A percentile compares a stretch with the other conserved stretches of the same genome.
phyloP scores from a whole-genome alignment of 1,140 invertebrate genomes.

The Acyrthosiphon pisum region DNA sequence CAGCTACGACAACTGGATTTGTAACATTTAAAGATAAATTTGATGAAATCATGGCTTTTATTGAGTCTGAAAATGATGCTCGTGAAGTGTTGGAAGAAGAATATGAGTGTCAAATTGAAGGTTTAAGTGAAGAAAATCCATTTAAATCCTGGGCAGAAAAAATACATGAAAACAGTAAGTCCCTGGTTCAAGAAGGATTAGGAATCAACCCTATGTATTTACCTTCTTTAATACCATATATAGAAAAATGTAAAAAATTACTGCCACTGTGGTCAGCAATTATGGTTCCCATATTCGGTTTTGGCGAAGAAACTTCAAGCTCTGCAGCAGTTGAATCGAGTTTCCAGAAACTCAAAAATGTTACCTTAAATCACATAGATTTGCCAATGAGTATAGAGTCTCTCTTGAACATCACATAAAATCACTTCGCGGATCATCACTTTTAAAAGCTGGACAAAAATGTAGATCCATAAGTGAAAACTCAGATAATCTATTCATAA shows the following conservation, averaged over 20 bases:
- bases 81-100: not conserved
- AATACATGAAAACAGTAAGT: not conserved
- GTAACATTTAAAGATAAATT: not conserved
- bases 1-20: not conserved
- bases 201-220: not conserved
- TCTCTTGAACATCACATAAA: not conserved
- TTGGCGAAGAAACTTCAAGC: not conserved
- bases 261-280: not conserved
- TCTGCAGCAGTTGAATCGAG: slow-evolving; percentile 22
- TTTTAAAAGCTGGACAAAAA: not conserved
- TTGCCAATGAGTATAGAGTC: not conserved
- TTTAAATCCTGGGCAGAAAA: not conserved
- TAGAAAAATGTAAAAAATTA: not conserved
- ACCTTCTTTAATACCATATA: not conserved
- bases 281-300: slow-evolving; percentile 1
- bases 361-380: not conserved
- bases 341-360: not conserved
- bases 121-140: not conserved
- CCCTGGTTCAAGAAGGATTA: not conserved
- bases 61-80: not conserved
- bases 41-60: not conserved
- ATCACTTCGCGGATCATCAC: not conserved
- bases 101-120: not conserved
- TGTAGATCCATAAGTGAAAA: not conserved
- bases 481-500: not conserved